These are phyloP conservation scores for Aphaenogaster rudis DNA, from an alignment of 1,140 invertebrate species.

Conservation along the genomic window DNA sequence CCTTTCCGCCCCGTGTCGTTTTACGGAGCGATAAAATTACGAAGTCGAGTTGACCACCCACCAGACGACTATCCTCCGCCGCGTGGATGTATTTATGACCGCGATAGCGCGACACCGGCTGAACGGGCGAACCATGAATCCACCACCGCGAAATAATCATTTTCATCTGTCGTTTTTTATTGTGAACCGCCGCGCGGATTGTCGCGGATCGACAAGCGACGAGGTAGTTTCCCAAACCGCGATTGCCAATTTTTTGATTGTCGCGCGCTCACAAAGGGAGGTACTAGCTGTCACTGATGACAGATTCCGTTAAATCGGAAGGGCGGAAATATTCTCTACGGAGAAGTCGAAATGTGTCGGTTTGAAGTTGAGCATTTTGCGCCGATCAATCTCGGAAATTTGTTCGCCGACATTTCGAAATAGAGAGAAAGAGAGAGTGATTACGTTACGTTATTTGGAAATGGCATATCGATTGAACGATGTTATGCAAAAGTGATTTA, in stretches of 20 bases:
- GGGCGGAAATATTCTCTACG: conserved; percentile 52
- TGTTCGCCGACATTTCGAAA: conserved; percentile 28
- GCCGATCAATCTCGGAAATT: conserved; percentile 49
- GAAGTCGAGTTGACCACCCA: conserved; percentile 45
- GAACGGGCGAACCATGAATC: conserved; percentile 38
- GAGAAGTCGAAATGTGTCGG: conserved; percentile 51
- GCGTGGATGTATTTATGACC: conserved; percentile 45
- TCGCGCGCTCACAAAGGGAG: conserved; percentile 49
- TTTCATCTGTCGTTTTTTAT: conserved; percentile 58
- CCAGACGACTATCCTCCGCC: conserved; percentile 21
- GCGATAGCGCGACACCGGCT: conserved; percentile 44
- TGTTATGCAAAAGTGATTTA: conserved; percentile 27
- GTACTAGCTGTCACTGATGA: conserved; percentile 58
- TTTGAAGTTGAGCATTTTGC: conserved; percentile 38
- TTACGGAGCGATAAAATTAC: conserved; percentile 57
- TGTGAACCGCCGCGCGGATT: conserved; percentile 37
- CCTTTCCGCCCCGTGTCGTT: background rate
- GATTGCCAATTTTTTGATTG: conserved; percentile 64
- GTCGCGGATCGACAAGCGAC: conserved; percentile 52
- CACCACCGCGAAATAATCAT: conserved; percentile 51
- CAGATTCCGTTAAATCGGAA: conserved; percentile 55
- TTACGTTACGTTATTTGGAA: conserved; percentile 26
- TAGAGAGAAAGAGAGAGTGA: background rate
- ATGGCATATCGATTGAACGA: conserved; percentile 3
- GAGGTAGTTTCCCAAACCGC: conserved; percentile 30